Conservation (phyloP, 2,888 invertebrate genomes). For the Coenonympha glycerion region DNA sequence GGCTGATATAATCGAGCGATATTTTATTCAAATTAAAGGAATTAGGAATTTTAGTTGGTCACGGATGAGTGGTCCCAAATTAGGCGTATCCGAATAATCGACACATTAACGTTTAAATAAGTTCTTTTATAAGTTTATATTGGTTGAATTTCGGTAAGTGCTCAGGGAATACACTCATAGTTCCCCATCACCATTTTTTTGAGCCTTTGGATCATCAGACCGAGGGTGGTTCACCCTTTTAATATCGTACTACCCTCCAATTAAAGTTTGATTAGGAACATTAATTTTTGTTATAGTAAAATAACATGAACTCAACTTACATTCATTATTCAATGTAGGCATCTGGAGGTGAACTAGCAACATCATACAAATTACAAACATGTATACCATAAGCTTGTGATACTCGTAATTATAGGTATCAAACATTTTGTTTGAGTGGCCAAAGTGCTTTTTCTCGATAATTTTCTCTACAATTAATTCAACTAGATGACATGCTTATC, state of each 20-base stretch:
- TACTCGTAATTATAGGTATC: too few relatives aligned
- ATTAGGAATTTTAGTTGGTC: slow-evolving; percentile 52
- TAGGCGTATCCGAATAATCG: slow-evolving; percentile 46
- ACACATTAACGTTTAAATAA: slow-evolving; percentile 36
- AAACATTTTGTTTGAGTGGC: too few relatives aligned
- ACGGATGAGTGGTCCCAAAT: slow-evolving; percentile 54
- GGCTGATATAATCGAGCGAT: slow-evolving; percentile 50
- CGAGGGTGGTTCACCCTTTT: background rate
- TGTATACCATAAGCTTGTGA: too few relatives aligned
- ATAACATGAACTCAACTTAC: background rate
- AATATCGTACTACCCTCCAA: background rate
- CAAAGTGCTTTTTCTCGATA: too few relatives aligned
- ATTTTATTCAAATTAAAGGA: slow-evolving; percentile 47
- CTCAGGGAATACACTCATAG: background rate
- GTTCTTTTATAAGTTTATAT: background rate
- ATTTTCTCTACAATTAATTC: too few relatives aligned
- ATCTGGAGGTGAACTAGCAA: background rate
- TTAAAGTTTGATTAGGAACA: background rate
- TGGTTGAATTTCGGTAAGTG: background rate
- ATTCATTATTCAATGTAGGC: background rate
- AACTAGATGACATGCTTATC: too few relatives aligned
- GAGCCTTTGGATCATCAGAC: background rate
- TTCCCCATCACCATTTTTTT: background rate
- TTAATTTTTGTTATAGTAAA: background rate
- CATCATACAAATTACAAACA: too few relatives aligned